Percentiles rank a stretch among this genome's conserved stretches.
These are phyloP conservation scores for Drosophila nebulosa DNA, from an alignment of 1,140 invertebrate genomes.

Conservation along the genomic window DNA sequence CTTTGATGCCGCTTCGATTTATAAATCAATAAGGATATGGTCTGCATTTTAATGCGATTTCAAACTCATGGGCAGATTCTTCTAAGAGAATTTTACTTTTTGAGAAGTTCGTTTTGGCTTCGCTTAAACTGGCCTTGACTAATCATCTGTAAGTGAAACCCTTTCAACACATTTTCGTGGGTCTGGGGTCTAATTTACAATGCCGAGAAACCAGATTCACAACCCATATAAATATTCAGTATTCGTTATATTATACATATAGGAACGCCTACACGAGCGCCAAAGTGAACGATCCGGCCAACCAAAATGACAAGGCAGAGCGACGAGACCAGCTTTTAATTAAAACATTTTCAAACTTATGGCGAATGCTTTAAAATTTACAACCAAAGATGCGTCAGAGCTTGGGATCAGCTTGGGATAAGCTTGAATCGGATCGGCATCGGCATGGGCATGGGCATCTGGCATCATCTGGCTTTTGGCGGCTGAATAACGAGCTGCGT, in stretches of 20 bases:
- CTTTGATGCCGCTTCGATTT: constrained; percentile 53
- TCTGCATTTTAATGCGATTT: constrained; percentile 71
- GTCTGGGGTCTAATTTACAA: constrained; percentile 2
- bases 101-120: too few species aligned
- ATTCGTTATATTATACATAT: constrained; percentile 7
- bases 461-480: constrained; percentile 7
- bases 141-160: background rate
- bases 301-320: constrained; percentile 11
- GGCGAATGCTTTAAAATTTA: constrained; percentile 40
- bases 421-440: background rate
- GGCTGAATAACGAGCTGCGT: constrained; percentile 66
- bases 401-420: constrained; percentile 20
- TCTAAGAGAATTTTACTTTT: constrained; percentile 26
- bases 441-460: background rate
- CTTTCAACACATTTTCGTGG: background rate
- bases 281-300: constrained; percentile 13
- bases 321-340: constrained; percentile 38
- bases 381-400: constrained; percentile 11
- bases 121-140: background rate
- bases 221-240: constrained; percentile 46
- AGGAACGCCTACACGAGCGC: constrained; percentile 27
- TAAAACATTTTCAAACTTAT: constrained; percentile 67
- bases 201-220: background rate
- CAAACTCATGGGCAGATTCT: background rate
- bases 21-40: constrained; percentile 78